Base-by-base conservation (phyloP, 2,888 invertebrate genomes). In the Euzetes globulus region DNA sequence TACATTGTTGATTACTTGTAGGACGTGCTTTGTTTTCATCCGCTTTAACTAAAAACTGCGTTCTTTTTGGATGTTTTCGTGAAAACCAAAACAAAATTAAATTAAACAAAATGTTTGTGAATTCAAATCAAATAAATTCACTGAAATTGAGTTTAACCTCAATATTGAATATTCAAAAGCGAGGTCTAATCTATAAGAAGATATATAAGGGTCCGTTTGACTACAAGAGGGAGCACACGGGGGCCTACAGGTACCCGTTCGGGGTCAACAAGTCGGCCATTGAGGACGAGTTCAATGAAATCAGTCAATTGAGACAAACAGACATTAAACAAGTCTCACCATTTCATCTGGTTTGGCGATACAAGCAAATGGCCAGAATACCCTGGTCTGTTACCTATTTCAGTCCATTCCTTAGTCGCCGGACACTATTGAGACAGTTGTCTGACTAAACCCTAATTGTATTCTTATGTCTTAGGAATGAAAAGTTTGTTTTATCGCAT, bases 301-400 rank as follows among this genome's bases (percentile, higher is more conserved):
- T 71, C 60, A 74, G 25, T 22, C 37, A 71, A 50, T 58, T 74
- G 22, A n/a, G 71, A 22, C 58, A 52, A 22, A 29, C 37, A 45
- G 52, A 37, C 11, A 29, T 74, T 7, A 74, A 50, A 22, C 71
- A 74, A 3, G 74, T 71, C 27, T 81, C 80, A 55, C 81, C 78
- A 41, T 81, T 79, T 22, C 82, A 79, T 60, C 79, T 78, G 9
- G 80, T 75, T 13, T 76, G 76, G 76, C 25, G 76, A 72, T 71
- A 76, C 33, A 70, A 74, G 27, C 19, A 58, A 13, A 71, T 76
- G 25, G 22, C 6, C n/a, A n/a, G 71, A 5, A 71, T 22, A 7
- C 72, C 72, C 9, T 75, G 75, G 75, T 75, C 4, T 37, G 19
- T 5, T 13, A 27, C 22, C n/a, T 6, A 22, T 13, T 1, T 25